These are phyloP conservation scores for Melanostigma gelatinosum DNA, from an alignment of 2,113 vertebrate genomes.

Conservation along the genomic window DNA sequence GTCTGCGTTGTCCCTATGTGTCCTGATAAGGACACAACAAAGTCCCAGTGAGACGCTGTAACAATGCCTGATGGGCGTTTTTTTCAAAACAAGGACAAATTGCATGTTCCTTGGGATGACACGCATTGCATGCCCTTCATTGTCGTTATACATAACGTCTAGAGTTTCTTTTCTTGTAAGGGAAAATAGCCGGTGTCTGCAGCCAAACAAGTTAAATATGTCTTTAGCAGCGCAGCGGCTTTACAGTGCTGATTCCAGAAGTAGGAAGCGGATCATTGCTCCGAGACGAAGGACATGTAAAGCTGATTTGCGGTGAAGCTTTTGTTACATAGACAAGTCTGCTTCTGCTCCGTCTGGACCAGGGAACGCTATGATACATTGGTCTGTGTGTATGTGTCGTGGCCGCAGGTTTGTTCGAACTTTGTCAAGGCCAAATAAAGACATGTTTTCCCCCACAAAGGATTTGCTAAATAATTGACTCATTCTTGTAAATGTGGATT, in stretches of 20 bases:
- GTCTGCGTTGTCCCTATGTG: constrained; percentile 20
- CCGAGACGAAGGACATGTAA: constrained; percentile 1
- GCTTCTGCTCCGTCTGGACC: neutral
- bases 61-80: neutral
- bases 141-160: constrained; percentile 58
- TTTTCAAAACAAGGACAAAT: constrained; percentile 56
- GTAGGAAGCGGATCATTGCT: constrained; percentile 10
- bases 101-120: constrained; percentile 23
- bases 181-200: constrained; percentile 34
- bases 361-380: constrained; percentile 8
- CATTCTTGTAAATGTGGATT: neutral
- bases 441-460: neutral
- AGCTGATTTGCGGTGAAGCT: constrained; percentile 36
- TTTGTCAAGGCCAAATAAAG: constrained; percentile 33
- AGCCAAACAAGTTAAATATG: constrained; percentile 59
- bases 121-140: constrained; percentile 36
- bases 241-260: constrained; percentile 45
- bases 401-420: neutral
- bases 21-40: constrained; percentile 57
- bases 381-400: neutral
- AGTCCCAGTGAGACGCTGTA: neutral
- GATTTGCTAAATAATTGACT: constrained; percentile 47
- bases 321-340: neutral
- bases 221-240: constrained; percentile 36
- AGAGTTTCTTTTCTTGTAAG: constrained; percentile 26